Evolutionary conservation across 2,113 vertebrate genomes (phyloP), one percentile per base, ranked within the genome.

Genomic region (Leptocoma aspasia): DNA sequence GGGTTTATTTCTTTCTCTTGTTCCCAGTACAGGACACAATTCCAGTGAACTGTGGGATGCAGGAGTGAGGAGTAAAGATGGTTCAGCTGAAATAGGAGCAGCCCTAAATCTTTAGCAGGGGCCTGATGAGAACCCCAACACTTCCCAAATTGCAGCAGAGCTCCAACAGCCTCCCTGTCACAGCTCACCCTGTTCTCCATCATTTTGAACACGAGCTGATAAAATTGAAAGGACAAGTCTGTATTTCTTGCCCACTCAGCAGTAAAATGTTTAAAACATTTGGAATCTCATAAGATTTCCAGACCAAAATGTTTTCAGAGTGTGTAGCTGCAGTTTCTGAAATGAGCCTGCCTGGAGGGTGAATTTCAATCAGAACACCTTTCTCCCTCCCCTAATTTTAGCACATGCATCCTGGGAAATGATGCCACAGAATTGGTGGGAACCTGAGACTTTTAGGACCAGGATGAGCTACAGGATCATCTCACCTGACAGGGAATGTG

Each of bases 341-440:
- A 89, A 89, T 75, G 57, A 95, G 83, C 64, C 69, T 90, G 71
- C 83, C 91, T 75, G 28, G 68, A 94, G 89, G 85, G 63, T 39
- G 54, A 77, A 80, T 61, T 83, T 35, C 2, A 41, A 57, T 83
- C 50, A 31, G 85, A 88, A 61, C 39, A 63, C 66, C 63, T 61
- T 30, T 79, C 11, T 11, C 4, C 1, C 24, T 21, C 9, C 26
- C 10, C 39, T 59, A 44, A 81, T 89, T 94, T 89, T 86, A 95
- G 82, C 56, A 53, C 47, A 27, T 1, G 17, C 11, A 7, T 35
- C 64, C 89, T 92, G 89, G 45, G 79, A 86, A 95, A 57, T 33
- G n/a, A 45, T 72, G 57, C 92, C 73, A 53, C 15, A 0, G 61
- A 26, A 70, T 27, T 75, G 30, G 33, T 6, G 65, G n/a, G 81